These are phyloP conservation scores for Rhagium mordax DNA, from an alignment of 2,888 invertebrate genomes.

Conservation along the genomic window DNA sequence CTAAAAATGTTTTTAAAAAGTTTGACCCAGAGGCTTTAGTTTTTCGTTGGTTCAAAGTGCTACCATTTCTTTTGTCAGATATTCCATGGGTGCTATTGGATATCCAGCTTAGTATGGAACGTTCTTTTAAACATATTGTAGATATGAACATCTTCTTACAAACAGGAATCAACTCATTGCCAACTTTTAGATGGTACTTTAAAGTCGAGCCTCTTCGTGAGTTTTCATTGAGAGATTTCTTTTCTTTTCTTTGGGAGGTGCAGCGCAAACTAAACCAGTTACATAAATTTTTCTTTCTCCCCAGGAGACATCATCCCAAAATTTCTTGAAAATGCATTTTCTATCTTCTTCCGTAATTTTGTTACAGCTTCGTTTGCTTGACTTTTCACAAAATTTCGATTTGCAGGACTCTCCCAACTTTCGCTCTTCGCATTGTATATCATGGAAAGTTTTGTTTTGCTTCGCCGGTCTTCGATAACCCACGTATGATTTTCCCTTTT, in stretches of 20 bases:
- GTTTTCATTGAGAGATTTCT: not conserved
- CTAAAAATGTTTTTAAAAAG: slow-evolving; percentile 14
- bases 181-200: slow-evolving; percentile 22
- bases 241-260: not conserved
- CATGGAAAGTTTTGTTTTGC: not conserved
- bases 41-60: not conserved
- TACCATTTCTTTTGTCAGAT: not conserved
- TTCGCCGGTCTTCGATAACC: not conserved
- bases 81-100: not conserved
- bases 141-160: slow-evolving; percentile 24
- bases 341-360: not conserved
- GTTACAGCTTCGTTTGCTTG: not conserved
- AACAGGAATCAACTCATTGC: slow-evolving; percentile 8
- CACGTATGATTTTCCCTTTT: not conserved
- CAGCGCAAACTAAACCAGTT: not conserved
- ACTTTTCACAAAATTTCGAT: not conserved
- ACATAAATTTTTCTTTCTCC: slow-evolving; percentile 14
- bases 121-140: slow-evolving; percentile 20
- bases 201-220: slow-evolving; percentile 10
- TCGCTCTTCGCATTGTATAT: not conserved
- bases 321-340: not conserved
- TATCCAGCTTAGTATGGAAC: slow-evolving; percentile 19
- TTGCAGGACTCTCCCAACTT: not conserved
- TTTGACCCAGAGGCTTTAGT: not conserved
- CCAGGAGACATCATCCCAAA: not conserved